Evolutionary conservation across 1,140 invertebrate species (phyloP), one percentile per base, ranked within the genome.

Genomic region (Drosophila burlai): DNA sequence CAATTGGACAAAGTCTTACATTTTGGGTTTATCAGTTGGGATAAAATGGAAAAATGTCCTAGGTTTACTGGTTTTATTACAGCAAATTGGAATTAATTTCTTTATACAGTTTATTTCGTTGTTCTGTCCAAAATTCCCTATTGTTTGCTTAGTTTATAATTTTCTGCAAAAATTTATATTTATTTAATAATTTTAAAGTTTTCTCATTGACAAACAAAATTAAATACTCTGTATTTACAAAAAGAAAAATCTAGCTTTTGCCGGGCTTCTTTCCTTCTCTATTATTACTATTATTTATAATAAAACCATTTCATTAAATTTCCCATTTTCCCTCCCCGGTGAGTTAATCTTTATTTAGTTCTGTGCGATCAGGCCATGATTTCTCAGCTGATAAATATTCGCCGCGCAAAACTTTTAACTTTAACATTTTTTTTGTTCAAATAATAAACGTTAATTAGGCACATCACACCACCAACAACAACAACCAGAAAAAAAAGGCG

Each of bases 401-500:
- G 57, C 57, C 16, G 29, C 58, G 63, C 58, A 63, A 57, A 57
- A 66, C 21, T 26, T 63, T 45, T 29, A 45, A 46, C 40, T 63
- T 40, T 36, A 54, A 36, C 18, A 11, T 46, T 24, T 47, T 38
- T 34, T 24, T 54, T 16, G 18, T 61, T 18, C 7, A 26, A 62
- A 63, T 63, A 66, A 63, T 63, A 45, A 65, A 62, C 40, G 40
- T 65, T 63, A 65, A 45, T 65, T 65, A 10, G 31, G 63, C 55
- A 63, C 63, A 62, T 45, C 63, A 65, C 58, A 46, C 18, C 40
- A 66, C 4, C 54, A 55, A 57, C 9, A 55, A 55, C 18, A 21
- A 9, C 13, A 40, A 54, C 47, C 29, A 15, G 15, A 50, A 67
- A 71, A 71, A 71, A 71, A 68, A 55, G 43, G 31, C 31, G 40